Evolutionary conservation across 92 coral and sea anemone genomes (phyloP).

Genomic region (Montipora capitata): DNA sequence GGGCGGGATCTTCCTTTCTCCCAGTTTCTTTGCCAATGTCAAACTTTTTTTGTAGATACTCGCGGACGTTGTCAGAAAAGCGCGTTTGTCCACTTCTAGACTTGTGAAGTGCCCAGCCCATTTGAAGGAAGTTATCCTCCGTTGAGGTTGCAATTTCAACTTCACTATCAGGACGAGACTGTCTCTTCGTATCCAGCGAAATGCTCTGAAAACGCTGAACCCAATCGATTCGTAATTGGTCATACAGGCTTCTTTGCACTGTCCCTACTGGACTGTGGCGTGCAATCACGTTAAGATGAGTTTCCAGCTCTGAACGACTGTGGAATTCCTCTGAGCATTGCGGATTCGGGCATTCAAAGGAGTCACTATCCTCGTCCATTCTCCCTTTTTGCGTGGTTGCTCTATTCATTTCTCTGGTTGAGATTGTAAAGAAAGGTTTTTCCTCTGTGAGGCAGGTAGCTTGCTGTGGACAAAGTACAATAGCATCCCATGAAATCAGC

Average conservation of each 20-base stretch:
- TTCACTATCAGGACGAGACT: conserved; percentile 37
- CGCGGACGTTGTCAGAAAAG: conserved; percentile 47
- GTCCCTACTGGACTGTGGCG: conserved; percentile 35
- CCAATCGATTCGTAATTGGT: conserved; percentile 55
- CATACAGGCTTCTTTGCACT: conserved; percentile 26
- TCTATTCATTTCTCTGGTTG: conserved; percentile 44
- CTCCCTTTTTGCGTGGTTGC: conserved; percentile 1
- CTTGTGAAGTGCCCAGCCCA: conserved; percentile 73
- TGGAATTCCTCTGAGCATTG: conserved; percentile 64
- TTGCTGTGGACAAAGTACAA: too few relatives aligned
- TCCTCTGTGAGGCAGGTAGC: too few relatives aligned
- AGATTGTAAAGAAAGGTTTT: conserved; percentile 45
- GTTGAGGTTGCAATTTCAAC: conserved; percentile 39
- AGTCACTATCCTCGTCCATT: conserved; percentile 44
- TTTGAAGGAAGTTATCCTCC: conserved; percentile 7
- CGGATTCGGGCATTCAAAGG: conserved; percentile 64
- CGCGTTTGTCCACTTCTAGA: conserved; percentile 40
- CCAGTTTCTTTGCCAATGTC: conserved; percentile 18
- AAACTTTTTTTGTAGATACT: conserved; percentile 52
- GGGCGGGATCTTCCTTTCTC: conserved; percentile 29
- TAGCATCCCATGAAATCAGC: too few relatives aligned
- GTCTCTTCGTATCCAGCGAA: conserved; percentile 29
- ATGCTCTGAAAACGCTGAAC: conserved; percentile 59
- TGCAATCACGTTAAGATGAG: conserved; percentile 40
- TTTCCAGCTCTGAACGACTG: conserved; percentile 54